Base-by-base conservation (phyloP, 1,140 invertebrate genomes). In the Brachionus rubens region DNA sequence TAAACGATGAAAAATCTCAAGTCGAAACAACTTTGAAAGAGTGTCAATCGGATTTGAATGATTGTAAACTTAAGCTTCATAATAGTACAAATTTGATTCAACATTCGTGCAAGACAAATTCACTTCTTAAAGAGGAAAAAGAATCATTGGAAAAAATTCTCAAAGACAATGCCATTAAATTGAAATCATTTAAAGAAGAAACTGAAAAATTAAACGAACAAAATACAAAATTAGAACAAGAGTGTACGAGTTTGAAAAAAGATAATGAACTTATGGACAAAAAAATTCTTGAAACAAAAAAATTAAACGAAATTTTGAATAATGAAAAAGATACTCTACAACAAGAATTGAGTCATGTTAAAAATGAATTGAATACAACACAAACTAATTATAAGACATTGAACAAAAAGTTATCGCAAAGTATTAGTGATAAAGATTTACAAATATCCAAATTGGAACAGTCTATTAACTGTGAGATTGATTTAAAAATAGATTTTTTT, bases 71-170 rank as follows among this genome's bases (percentile, higher is more conserved):
- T 19, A 46, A 70, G 16, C 26, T 70, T 1, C 40, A 70, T 1
- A 46, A 70, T 70, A 33, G 6, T 4, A 21, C 19, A n/a, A 30
- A n/a, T 28, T n/a, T 70, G 1, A 2, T 70, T 14, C 40, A 70
- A n/a, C 41, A 70, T 16, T 5, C 14, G 14, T 70, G 40, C 14
- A 46, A 70, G 33, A 26, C 40, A 30, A 70, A 70, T 50, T 2
- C 21, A n/a, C 19, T 70, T 16, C 16, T 70, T 4, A 70, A 70
- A 26, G 40, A 70, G 30, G 65, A 70, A 50, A 70, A 70, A 50
- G 19, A 46, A 28, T 21, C 65, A 0, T 50, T 70, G 14, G 65
- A 70, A 24, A 70, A 70, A 9, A 47, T 47, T 5, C 12, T 70
- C 1, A 30, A 70, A 50, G 47, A 70, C 16, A n/a, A 47, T 26